phyloP scores from a whole-genome alignment of 2,888 invertebrate genomes.

The Macrosoma leucophasiata region DNA sequence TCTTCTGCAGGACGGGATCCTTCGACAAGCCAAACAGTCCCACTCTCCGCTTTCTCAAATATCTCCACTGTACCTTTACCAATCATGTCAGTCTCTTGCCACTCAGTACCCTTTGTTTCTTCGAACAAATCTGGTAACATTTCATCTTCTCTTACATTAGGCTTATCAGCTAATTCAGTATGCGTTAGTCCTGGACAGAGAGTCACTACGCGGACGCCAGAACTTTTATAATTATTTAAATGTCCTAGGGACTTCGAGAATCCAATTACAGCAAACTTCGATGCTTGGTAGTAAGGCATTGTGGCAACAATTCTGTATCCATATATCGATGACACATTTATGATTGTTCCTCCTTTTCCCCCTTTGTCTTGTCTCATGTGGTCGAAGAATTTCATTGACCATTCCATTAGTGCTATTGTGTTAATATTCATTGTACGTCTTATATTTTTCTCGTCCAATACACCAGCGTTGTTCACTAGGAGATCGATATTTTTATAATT shows the following conservation, averaged over 20 bases:
- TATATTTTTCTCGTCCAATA: background rate
- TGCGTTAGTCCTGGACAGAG: too few species aligned
- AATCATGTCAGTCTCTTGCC: too few species aligned
- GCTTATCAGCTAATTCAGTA: too few species aligned
- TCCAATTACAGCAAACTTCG: slow-evolving; percentile 66
- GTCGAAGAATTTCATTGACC: slow-evolving; percentile 61
- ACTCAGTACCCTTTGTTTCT: too few species aligned
- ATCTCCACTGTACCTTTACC: too few species aligned
- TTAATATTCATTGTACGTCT: background rate
- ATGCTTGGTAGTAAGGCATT: slow-evolving; percentile 68
- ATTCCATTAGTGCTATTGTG: slow-evolving; percentile 24
- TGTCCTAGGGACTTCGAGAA: slow-evolving; percentile 53
- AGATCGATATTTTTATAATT: background rate
- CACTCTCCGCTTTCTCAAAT: too few species aligned
- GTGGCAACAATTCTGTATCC: slow-evolving; percentile 58
- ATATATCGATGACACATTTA: slow-evolving; percentile 74
- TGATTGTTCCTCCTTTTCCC: slow-evolving; percentile 72
- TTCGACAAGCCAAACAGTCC: too few species aligned
- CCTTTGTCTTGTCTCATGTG: slow-evolving; percentile 65
- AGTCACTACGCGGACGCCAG: slow-evolving; percentile 52
- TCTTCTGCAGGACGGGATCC: too few species aligned
- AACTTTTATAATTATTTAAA: slow-evolving; percentile 45
- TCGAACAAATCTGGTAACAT: too few species aligned
- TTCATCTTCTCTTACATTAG: too few species aligned
- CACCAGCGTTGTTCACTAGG: background rate